Percentiles rank a stretch among this genome's conserved stretches.
Evolutionary conservation across 2,888 invertebrate genomes (phyloP).

Genomic region (Lomographa bimaculata): DNA sequence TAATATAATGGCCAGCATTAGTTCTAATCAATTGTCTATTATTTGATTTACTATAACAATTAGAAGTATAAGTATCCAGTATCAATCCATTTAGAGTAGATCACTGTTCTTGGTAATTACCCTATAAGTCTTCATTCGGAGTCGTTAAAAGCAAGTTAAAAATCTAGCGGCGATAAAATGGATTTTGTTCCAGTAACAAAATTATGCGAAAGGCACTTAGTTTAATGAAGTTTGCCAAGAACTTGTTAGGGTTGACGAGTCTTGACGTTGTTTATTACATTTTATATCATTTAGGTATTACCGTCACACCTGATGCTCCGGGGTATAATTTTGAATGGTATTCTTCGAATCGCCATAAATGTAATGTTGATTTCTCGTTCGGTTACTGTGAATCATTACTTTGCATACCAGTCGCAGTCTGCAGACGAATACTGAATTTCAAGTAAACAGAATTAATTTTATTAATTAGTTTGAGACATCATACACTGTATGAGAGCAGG

Average conservation of each 20-base stretch:
- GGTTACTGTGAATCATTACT: slow-evolving; percentile 12
- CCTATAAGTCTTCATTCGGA: slow-evolving; percentile 10
- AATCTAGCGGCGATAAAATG: slow-evolving; percentile 16
- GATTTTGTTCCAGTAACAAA: slow-evolving; percentile 4
- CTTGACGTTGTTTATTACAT: background rate
- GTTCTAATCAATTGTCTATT: slow-evolving; percentile 36
- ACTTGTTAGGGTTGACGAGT: slow-evolving; percentile 1
- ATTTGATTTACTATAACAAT: too few relatives aligned
- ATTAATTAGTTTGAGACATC: too few relatives aligned
- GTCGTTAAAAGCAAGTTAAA: slow-evolving; percentile 23
- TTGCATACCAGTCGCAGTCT: slow-evolving; percentile 4
- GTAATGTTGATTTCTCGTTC: slow-evolving; percentile 8
- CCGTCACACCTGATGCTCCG: background rate
- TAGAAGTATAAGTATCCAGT: too few relatives aligned
- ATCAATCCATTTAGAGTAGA: too few relatives aligned
- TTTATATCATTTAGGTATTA: slow-evolving; percentile 1
- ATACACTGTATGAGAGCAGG: too few relatives aligned
- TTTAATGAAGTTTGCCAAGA: slow-evolving; percentile 9
- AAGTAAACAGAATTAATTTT: too few relatives aligned
- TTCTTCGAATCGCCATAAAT: slow-evolving; percentile 6
- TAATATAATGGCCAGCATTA: too few relatives aligned
- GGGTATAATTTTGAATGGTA: background rate
- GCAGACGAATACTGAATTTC: too few relatives aligned
- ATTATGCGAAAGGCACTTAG: slow-evolving; percentile 13
- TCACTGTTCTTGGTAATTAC: slow-evolving; percentile 12